Base-by-base conservation (phyloP, 1,140 invertebrate genomes). In the Melanaphis sacchari region DNA sequence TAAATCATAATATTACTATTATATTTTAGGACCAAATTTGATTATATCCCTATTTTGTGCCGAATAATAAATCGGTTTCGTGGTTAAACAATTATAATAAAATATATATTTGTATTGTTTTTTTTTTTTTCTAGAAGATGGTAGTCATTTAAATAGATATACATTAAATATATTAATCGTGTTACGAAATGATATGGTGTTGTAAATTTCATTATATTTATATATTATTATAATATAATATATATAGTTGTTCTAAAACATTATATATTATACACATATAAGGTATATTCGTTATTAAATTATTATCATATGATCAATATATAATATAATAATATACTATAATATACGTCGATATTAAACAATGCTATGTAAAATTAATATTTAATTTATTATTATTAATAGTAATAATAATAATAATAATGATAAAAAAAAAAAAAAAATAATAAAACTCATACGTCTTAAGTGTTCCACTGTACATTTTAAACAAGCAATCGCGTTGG, bases 11-110 rank as follows among this genome's bases (percentile, higher is more conserved):
- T 52, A 89, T 52, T 52, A 89, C 46, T 89, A 89, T 52, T 89
- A 52, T 52, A 52, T 89, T 89, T 91, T 91, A 91, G 90, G 66
- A 91, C 59, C 90, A 91, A 91, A 76, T 76, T 76, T 49, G 59
- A 91, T n/a, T 81, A 36, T 43, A 46, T 76, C 66, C 66, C 41
- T 66, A n/a, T 81, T 91, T 76, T 46, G 21, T 81, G 36, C 26
- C 59, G 59, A 36, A 36, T 91, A 43, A 38, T 4, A 52, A 89
- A 52, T 49, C 41, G n/a, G 66, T 36, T 91, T 91, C 22, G 49
- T 81, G 90, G 66, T 91, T 76, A 66, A 54, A 90, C 36, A n/a
- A 36, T 85, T 41, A 84, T 84, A 84, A 40, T 84, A 84, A 41
- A 84, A 40, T 84, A 40, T 41, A 84, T 88, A 52, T 52, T 36